Conservation (phyloP, 2,113 vertebrate species). For the Microtus montanus region DNA sequence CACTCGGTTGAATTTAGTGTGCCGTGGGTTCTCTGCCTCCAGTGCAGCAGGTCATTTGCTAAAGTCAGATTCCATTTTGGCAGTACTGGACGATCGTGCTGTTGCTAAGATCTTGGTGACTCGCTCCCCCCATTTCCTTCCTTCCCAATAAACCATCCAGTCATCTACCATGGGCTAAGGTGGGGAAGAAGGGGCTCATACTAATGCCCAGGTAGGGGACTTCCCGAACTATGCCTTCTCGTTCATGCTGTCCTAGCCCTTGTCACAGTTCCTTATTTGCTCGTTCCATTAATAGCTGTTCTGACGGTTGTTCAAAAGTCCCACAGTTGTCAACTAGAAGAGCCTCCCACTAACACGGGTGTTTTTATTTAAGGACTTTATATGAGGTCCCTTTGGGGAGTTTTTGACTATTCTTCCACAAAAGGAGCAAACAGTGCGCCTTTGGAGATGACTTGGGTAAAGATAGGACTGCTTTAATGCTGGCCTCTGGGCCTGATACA, state of each 20-base stretch:
- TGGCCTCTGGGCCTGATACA: background rate
- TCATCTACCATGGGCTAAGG: background rate
- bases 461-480: background rate
- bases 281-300: background rate
- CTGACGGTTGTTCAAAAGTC: background rate
- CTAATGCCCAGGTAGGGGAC: background rate
- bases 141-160: background rate
- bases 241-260: background rate
- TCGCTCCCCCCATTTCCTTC: background rate
- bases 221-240: background rate
- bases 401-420: background rate
- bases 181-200: background rate
- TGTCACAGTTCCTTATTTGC: background rate
- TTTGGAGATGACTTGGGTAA: background rate
- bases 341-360: background rate
- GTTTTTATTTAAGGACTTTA: conserved; percentile 16
- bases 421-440: background rate
- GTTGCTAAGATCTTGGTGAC: background rate
- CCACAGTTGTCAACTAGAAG: background rate
- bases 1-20: background rate
- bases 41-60: background rate
- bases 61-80: background rate
- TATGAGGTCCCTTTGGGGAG: background rate
- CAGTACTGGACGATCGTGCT: background rate
- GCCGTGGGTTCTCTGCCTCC: background rate